phyloP scores from a whole-genome alignment of 2,888 invertebrate genomes.

The Drosophila nr. perissopoda region DNA sequence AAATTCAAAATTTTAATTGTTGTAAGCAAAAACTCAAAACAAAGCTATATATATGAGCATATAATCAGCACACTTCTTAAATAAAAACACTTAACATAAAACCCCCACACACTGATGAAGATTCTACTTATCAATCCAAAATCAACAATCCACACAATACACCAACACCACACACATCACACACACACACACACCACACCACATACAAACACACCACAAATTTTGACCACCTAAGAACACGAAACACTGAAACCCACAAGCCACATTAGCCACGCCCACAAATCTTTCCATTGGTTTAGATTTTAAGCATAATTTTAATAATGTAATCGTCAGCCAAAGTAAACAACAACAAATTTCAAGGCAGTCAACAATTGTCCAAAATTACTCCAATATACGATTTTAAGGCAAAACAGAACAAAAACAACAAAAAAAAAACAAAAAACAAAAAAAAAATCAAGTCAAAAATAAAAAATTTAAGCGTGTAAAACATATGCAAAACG shows the following conservation, averaged over 20 bases:
- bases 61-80: slow-evolving; percentile 65
- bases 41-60: slow-evolving; percentile 64
- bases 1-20: slow-evolving; percentile 83
- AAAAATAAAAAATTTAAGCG: slow-evolving; percentile 75
- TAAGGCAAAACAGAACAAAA: slow-evolving; percentile 49
- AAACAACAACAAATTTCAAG: slow-evolving; percentile 52
- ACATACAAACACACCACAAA: slow-evolving; percentile 28
- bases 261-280: slow-evolving; percentile 40
- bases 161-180: slow-evolving; percentile 12
- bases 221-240: slow-evolving; percentile 58
- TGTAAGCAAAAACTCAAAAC: slow-evolving; percentile 74
- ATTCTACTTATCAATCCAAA: slow-evolving; percentile 28
- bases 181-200: slow-evolving; percentile 6
- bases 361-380: slow-evolving; percentile 73
- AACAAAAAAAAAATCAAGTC: slow-evolving; percentile 47
- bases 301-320: slow-evolving; percentile 82
- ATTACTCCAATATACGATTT: slow-evolving; percentile 70
- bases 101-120: slow-evolving; percentile 29
- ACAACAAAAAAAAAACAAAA: slow-evolving; percentile 32
- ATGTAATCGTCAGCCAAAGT: slow-evolving; percentile 75
- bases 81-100: slow-evolving; percentile 36
- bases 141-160: slow-evolving; percentile 17
- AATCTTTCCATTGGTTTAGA: slow-evolving; percentile 82
- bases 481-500: slow-evolving; percentile 76
- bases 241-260: slow-evolving; percentile 42